Evolutionary conservation across 2,797 vertebrate genomes (phyloP).

Genomic region (Hippoglossus hippoglossus): DNA sequence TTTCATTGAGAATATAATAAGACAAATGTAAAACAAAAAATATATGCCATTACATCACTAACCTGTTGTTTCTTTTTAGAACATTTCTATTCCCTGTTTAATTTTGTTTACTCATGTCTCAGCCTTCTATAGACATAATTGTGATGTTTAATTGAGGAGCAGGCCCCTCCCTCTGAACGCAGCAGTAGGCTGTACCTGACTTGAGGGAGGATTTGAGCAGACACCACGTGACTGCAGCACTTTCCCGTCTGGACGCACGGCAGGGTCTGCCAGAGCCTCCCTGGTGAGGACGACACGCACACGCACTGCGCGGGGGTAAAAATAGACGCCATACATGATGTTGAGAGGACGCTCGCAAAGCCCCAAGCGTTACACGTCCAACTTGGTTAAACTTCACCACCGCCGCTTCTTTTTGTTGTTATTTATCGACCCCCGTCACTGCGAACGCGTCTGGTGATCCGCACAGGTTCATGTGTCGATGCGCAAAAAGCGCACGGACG

Average conservation of each 20-base stretch:
- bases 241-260: slow-evolving; percentile 62
- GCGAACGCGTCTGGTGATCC: background rate
- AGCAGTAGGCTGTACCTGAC: slow-evolving; percentile 60
- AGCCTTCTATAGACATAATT: background rate
- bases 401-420: background rate
- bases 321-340: slow-evolving; percentile 61
- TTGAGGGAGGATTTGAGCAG: slow-evolving; percentile 70
- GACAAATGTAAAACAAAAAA: too few species aligned
- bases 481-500: slow-evolving; percentile 32
- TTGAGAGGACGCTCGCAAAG: slow-evolving; percentile 21
- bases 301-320: slow-evolving; percentile 49
- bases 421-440: background rate
- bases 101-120: background rate
- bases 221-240: slow-evolving; percentile 82
- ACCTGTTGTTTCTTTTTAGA: background rate
- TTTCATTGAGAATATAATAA: too few species aligned
- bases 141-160: background rate
- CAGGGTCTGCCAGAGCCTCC: slow-evolving; percentile 64
- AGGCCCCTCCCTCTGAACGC: slow-evolving; percentile 10
- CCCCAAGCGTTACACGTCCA: slow-evolving; percentile 6
- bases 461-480: slow-evolving; percentile 14
- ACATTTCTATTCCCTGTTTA: background rate
- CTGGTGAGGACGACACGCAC: slow-evolving; percentile 47
- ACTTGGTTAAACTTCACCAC: slow-evolving; percentile 52
- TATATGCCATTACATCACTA: too few species aligned